These are phyloP conservation scores for Ichneumoninae sp. DNA, from an alignment of 2,888 invertebrate species.

Conservation along the genomic window DNA sequence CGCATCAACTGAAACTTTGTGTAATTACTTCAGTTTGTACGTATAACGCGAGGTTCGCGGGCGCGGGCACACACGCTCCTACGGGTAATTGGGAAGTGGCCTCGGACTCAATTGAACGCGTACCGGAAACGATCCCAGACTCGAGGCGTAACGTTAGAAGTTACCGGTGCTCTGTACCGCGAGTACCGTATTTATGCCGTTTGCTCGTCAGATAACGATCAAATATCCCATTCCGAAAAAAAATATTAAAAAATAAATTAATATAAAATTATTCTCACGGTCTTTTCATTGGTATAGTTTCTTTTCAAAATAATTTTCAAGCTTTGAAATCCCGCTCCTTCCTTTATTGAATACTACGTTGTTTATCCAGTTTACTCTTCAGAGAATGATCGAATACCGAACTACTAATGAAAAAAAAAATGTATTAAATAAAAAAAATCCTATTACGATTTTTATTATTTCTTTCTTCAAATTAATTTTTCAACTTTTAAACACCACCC, in stretches of 20 bases:
- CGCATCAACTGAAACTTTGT: conserved; percentile 64
- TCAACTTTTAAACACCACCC: too few relatives aligned
- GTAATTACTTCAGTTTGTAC: conserved; percentile 66
- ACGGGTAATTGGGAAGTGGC: conserved; percentile 64
- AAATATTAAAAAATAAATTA: background rate
- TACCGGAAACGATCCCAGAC: conserved; percentile 64
- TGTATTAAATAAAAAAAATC: too few relatives aligned
- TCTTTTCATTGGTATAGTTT: background rate
- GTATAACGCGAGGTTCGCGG: conserved; percentile 27
- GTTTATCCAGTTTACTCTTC: too few relatives aligned
- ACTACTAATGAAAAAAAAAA: too few relatives aligned
- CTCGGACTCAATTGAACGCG: conserved; percentile 67
- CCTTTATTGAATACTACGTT: too few relatives aligned
- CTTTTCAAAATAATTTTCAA: background rate
- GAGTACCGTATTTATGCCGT: conserved; percentile 14
- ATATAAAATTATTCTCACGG: background rate
- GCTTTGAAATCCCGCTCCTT: too few relatives aligned
- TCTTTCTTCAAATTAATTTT: too few relatives aligned
- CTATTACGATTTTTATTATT: too few relatives aligned
- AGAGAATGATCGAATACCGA: too few relatives aligned
- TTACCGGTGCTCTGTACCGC: conserved; percentile 5
- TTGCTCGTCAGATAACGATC: background rate
- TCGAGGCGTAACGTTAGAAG: conserved; percentile 51
- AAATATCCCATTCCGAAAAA: background rate
- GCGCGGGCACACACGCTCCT: conserved; percentile 41